Conservation (phyloP, 2,797 vertebrate species). For the Diglossa cyanea region DNA sequence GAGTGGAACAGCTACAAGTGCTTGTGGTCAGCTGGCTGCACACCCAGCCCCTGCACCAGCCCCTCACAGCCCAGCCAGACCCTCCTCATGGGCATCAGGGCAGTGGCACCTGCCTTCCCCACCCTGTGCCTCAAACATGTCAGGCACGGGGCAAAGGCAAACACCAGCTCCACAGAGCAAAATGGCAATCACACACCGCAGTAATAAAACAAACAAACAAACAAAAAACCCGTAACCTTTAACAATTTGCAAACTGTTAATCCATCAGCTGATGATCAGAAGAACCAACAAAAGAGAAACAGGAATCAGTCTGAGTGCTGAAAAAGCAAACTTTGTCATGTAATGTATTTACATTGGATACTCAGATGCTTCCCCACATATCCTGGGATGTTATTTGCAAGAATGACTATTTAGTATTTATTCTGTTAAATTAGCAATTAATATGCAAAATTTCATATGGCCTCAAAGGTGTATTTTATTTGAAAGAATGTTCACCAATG, state of each 20-base stretch:
- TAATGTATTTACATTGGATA: background rate
- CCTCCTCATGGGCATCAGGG: accelerated
- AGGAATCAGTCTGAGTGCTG: background rate
- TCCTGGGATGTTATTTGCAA: background rate
- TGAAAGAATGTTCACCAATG: background rate
- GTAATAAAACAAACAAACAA: background rate
- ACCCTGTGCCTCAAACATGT: accelerated
- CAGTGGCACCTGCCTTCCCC: background rate
- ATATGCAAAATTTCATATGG: background rate
- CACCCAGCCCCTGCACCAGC: background rate
- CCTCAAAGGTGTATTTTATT: background rate
- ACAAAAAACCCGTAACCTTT: accelerated
- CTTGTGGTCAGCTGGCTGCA: background rate
- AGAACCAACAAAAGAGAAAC: background rate
- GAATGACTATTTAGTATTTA: background rate
- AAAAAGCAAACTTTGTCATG: background rate
- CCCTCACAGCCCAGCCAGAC: background rate
- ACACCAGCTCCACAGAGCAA: background rate
- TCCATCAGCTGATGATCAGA: background rate
- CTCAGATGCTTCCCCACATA: background rate
- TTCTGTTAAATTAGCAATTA: background rate
- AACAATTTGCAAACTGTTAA: background rate
- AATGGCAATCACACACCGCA: background rate
- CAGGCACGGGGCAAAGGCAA: background rate
- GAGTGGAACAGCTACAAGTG: background rate